Evolutionary conservation across 2,113 vertebrate species (phyloP).

Genomic region (Mixornis gularis): DNA sequence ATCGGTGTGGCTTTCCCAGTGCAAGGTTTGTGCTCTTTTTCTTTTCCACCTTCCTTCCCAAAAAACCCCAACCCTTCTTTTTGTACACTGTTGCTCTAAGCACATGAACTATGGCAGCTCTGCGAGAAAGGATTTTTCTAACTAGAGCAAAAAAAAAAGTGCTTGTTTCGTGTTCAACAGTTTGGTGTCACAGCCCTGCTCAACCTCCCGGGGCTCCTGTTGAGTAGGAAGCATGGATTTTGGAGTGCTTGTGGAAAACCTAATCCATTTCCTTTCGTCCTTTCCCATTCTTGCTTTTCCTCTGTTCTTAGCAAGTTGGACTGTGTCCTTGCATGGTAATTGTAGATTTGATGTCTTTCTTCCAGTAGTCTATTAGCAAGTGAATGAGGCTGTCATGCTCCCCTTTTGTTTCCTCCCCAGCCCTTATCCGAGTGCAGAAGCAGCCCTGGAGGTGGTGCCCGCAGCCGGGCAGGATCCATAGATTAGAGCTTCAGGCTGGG

Average conservation of each 20-base stretch:
- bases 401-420: neutral
- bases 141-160: neutral
- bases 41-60: neutral
- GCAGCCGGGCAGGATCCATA: neutral
- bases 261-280: neutral
- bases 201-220: neutral
- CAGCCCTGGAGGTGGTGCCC: neutral
- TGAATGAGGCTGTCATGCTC: neutral
- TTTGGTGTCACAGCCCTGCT: neutral
- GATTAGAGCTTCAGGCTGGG: neutral
- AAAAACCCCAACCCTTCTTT: neutral
- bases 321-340: neutral
- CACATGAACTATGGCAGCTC: neutral
- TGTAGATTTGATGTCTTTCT: neutral
- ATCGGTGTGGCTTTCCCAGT: slow-evolving; percentile 67
- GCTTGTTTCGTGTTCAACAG: neutral
- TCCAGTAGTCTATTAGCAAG: slow-evolving; percentile 11
- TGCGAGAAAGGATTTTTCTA: slow-evolving; percentile 10
- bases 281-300: neutral
- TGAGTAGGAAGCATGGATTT: neutral
- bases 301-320: neutral
- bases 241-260: neutral
- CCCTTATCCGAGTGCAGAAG: neutral
- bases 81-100: neutral
- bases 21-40: slow-evolving; percentile 24